Evolutionary conservation across 2,797 vertebrate species (phyloP), one percentile per base, ranked within the genome.

Genomic region (Glyptemys insculpta): DNA sequence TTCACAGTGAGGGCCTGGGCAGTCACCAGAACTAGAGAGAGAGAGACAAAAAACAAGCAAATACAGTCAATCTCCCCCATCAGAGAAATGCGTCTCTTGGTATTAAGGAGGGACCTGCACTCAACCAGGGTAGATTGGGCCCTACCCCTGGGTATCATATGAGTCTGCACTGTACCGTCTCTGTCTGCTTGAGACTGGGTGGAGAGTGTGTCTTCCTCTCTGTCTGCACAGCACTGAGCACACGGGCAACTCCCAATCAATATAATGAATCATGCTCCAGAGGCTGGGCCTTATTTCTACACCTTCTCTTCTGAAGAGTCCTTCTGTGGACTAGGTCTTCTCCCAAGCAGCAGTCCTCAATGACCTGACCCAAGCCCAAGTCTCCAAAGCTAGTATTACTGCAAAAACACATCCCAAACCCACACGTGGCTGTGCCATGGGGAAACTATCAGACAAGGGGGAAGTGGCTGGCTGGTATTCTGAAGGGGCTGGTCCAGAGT

Each of bases 11-110:
- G 96, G 72, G 96, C 79, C 0, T 79, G 41, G 53, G 78, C 94
- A 23, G 96, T 86, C 37, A 44, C 93, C 90, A 98, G 95, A 81
- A 97, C 98, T 99, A 79, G 44, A 82, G 93, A 76, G 83, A 88
- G 79, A 93, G 87, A 57, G 4, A 65, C 4, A 92, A 91, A 44
- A 85, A 88, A 87, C 57, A 93, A 82, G 87, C 44, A 79, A 62
- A 86, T 92, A 86, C 1, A 83, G 81, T 90, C 62, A 85, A 81
- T 89, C 83, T 95, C 95, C 80, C 76, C 37, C 59, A 90, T 88
- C 72, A 84, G 44, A 59, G 92, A 96, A 85, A 74, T 90, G 85
- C 29, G 41, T 62, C n/a, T 21, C 85, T 85, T 37, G 44, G 56
- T 50, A 44, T 34, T 41, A 56, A 79, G 44, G 94, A 94, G 57